These are phyloP conservation scores for Helogale parvula DNA, from an alignment of 2,113 vertebrate genomes.

Conservation along the genomic window DNA sequence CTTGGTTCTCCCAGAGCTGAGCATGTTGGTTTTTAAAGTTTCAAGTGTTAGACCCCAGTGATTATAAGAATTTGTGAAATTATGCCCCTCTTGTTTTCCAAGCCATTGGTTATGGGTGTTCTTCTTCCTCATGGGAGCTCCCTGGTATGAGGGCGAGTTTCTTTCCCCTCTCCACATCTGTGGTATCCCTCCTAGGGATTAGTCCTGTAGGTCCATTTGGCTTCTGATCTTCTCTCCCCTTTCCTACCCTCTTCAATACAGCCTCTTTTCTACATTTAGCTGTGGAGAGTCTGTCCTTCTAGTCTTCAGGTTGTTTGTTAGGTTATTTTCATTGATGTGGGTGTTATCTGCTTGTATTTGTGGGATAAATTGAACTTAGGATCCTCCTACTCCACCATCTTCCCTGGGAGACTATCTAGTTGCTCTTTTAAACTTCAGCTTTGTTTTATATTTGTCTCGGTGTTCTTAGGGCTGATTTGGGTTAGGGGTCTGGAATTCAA, in stretches of 20 bases:
- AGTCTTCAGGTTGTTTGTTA: neutral
- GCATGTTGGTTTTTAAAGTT: no score
- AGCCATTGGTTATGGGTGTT: no score
- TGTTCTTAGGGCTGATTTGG: neutral
- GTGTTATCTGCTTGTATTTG: neutral
- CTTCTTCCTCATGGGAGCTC: no score
- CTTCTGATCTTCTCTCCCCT: neutral
- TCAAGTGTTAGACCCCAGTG: no score
- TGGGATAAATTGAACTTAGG: neutral
- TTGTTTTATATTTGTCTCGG: neutral
- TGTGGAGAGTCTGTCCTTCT: neutral
- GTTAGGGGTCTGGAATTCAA: neutral
- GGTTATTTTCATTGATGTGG: neutral
- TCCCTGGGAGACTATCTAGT: neutral
- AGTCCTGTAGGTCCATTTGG: neutral
- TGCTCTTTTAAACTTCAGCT: neutral
- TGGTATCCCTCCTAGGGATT: neutral
- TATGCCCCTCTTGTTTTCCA: no score
- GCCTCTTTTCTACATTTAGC: neutral
- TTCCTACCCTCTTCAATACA: neutral
- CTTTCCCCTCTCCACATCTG: neutral
- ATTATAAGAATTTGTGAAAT: no score
- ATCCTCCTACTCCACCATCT: neutral
- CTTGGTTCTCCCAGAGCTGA: no score
- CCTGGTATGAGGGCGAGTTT: no score